A percentile compares a stretch with the other conserved stretches of the same genome.
These are phyloP conservation scores for Drosophila neutralis DNA, from an alignment of 2,888 invertebrate genomes.

Conservation along the genomic window DNA sequence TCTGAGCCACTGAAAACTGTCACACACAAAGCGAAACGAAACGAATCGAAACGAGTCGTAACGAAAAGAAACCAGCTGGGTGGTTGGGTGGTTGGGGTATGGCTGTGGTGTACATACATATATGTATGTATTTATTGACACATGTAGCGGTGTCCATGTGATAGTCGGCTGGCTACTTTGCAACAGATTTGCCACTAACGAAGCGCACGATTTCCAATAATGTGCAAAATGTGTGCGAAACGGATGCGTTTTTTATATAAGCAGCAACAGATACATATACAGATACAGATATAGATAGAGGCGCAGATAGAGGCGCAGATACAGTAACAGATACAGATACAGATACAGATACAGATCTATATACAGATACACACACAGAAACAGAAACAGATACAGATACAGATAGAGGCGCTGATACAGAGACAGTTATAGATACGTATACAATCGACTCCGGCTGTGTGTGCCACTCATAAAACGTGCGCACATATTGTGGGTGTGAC, in stretches of 20 bases:
- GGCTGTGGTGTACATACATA: not conserved
- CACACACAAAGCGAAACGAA: conserved; percentile 50
- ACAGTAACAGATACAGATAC: not conserved
- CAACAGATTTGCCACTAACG: conserved; percentile 77
- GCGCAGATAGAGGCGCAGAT: not conserved
- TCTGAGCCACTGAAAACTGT: conserved; percentile 46
- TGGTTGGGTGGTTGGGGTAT: too few species aligned
- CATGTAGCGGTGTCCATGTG: conserved; percentile 4
- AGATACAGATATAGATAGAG: not conserved
- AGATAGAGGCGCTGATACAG: not conserved
- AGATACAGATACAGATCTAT: not conserved
- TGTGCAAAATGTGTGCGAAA: conserved; percentile 63
- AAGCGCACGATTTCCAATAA: conserved; percentile 79
- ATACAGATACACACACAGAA: not conserved
- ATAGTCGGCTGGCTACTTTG: conserved; percentile 67
- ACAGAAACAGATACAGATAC: not conserved
- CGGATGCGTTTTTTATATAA: conserved; percentile 54
- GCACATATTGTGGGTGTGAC: conserved; percentile 5
- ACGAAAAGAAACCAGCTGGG: not conserved
- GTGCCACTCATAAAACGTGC: conserved; percentile 70
- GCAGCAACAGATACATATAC: conserved; percentile 26
- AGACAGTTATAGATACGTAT: not conserved
- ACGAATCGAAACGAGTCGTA: not conserved
- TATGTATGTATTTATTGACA: conserved; percentile 4
- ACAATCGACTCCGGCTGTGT: conserved; percentile 14